These are phyloP conservation scores for Eospalax fontanierii DNA, from an alignment of 2,797 vertebrate species.

Conservation along the genomic window DNA sequence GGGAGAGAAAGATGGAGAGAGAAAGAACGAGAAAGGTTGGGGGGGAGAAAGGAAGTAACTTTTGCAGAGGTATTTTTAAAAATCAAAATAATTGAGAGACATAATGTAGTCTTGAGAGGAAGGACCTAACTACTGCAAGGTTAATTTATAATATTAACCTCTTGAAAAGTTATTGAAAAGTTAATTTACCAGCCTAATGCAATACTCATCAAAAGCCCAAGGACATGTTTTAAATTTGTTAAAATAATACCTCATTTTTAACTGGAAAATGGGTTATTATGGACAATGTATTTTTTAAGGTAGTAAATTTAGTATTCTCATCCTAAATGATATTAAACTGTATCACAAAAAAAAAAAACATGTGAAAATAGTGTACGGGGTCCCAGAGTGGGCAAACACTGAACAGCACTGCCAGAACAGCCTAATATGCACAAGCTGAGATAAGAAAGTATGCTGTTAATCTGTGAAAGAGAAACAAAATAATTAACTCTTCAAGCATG, in stretches of 20 bases:
- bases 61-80: conserved; percentile 51
- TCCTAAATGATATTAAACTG: not conserved
- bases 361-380: not conserved
- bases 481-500: conserved; percentile 27
- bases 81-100: conserved; percentile 57
- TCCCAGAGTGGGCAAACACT: not conserved
- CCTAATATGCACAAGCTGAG: not conserved
- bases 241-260: conserved; percentile 67
- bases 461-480: conserved; percentile 42
- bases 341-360: not conserved
- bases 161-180: conserved; percentile 76
- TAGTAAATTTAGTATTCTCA: not conserved
- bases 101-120: conserved; percentile 60
- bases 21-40: too few relatives aligned
- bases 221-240: conserved; percentile 68
- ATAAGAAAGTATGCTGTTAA: not conserved
- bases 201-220: conserved; percentile 65
- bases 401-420: not conserved
- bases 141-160: conserved; percentile 84
- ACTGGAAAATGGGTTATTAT: conserved; percentile 54
- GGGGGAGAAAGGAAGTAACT: not conserved
- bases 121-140: conserved; percentile 74
- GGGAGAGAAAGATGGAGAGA: not conserved
- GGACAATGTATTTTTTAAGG: conserved; percentile 15
- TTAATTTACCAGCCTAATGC: conserved; percentile 75